A percentile compares a stretch with the other conserved stretches of the same genome.
Conservation (phyloP, 2,797 vertebrate genomes). For the Pelodytes ibericus region DNA sequence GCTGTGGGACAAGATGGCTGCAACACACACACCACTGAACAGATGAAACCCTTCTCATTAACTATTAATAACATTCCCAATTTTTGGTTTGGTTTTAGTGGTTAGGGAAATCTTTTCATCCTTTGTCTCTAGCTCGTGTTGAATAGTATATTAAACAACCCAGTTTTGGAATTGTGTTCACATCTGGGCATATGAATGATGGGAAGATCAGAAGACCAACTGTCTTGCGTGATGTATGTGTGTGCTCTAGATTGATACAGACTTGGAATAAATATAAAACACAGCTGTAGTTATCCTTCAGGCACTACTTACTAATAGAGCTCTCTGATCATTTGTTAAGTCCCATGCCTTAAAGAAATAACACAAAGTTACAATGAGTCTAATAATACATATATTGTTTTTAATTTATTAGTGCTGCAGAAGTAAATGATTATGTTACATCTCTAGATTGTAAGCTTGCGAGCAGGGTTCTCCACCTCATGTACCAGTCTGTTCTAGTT, state of each 20-base stretch:
- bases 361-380: too few species aligned
- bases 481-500: too few species aligned
- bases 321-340: background rate
- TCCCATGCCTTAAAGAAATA: background rate
- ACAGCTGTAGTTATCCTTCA: conserved; percentile 10
- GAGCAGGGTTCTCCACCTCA: too few species aligned
- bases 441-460: too few species aligned
- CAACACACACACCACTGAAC: too few species aligned
- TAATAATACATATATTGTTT: too few species aligned
- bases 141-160: background rate
- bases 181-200: conserved; percentile 12
- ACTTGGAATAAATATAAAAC: conserved; percentile 1
- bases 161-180: background rate
- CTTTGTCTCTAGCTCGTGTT: background rate
- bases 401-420: too few species aligned
- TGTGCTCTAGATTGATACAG: background rate
- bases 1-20: too few species aligned
- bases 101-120: background rate
- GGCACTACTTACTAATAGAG: background rate
- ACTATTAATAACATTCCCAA: too few species aligned
- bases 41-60: too few species aligned
- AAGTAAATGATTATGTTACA: too few species aligned
- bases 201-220: background rate
- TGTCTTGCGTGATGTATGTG: background rate
- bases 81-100: background rate